These are phyloP conservation scores for Odontesthes bonariensis DNA, from an alignment of 2,113 vertebrate genomes.

Conservation along the genomic window DNA sequence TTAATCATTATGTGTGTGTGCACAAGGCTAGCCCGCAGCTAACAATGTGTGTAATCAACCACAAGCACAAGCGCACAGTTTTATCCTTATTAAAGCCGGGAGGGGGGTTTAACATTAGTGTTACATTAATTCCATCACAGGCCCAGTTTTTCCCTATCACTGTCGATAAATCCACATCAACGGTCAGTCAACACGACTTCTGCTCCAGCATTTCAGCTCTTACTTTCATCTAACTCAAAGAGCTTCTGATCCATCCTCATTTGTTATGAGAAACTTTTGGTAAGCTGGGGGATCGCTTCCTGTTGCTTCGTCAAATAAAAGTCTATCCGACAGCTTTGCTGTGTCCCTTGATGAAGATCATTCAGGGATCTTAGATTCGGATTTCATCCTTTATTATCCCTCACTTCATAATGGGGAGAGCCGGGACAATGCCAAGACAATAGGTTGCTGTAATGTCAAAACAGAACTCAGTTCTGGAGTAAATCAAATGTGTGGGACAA, in stretches of 20 bases:
- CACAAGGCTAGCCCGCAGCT: slow-evolving; percentile 30
- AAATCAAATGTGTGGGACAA: background rate
- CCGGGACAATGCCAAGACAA: slow-evolving; percentile 15
- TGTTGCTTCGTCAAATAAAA: slow-evolving; percentile 19
- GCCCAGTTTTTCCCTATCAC: slow-evolving; percentile 28
- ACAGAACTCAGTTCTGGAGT: background rate
- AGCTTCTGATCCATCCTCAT: slow-evolving; percentile 17
- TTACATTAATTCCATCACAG: slow-evolving; percentile 58
- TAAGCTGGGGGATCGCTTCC: slow-evolving; percentile 30
- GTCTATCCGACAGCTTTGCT: background rate
- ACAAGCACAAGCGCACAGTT: slow-evolving; percentile 45
- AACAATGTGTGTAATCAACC: slow-evolving; percentile 35
- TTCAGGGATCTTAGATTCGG: slow-evolving; percentile 41
- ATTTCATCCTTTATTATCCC: slow-evolving; percentile 56
- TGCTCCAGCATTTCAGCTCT: background rate
- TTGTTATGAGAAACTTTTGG: slow-evolving; percentile 4
- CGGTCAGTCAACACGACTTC: slow-evolving; percentile 30
- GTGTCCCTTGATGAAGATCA: slow-evolving; percentile 19
- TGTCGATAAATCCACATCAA: slow-evolving; percentile 43
- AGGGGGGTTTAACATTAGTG: slow-evolving; percentile 45
- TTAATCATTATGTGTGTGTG: slow-evolving; percentile 41
- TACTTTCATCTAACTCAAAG: background rate
- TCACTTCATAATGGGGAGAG: slow-evolving; percentile 27
- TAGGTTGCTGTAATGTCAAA: background rate
- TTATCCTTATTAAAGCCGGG: slow-evolving; percentile 46